A percentile compares a stretch with the other conserved stretches of the same genome.
These are phyloP conservation scores for Huso huso DNA, from an alignment of 2,797 vertebrate genomes.

Conservation along the genomic window DNA sequence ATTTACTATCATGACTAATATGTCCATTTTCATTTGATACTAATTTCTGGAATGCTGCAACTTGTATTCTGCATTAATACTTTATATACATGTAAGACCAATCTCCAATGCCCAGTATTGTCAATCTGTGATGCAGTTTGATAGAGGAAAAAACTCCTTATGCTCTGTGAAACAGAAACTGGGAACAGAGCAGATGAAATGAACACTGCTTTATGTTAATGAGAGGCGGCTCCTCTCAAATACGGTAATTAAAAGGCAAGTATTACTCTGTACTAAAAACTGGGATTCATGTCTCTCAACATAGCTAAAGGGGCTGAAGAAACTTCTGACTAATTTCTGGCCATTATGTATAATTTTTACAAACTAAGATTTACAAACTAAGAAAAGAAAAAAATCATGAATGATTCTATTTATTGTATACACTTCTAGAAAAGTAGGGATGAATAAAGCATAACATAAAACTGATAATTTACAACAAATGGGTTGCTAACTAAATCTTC, in stretches of 20 bases:
- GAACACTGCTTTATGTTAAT: not conserved
- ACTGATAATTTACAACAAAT: constrained; percentile 9
- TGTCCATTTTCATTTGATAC: too few species aligned
- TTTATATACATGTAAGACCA: too few species aligned
- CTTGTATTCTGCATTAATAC: too few species aligned
- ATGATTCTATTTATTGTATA: constrained; percentile 99
- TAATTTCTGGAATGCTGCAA: too few species aligned
- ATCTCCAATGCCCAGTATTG: too few species aligned
- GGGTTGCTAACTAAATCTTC: constrained; percentile 5
- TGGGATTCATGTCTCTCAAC: constrained; percentile 52
- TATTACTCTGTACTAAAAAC: constrained; percentile 44
- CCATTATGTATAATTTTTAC: constrained; percentile 98
- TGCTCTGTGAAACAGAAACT: too few species aligned
- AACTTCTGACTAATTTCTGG: constrained; percentile 93
- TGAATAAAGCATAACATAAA: constrained; percentile 51
- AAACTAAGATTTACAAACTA: constrained; percentile 90
- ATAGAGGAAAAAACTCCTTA: too few species aligned
- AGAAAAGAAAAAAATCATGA: constrained; percentile 97
- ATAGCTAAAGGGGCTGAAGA: constrained; percentile 74
- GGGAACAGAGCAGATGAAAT: not conserved
- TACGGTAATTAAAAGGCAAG: constrained; percentile 9
- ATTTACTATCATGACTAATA: too few species aligned
- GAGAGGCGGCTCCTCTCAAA: constrained; percentile 8
- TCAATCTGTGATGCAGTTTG: too few species aligned
- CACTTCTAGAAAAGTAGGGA: constrained; percentile 87